Evolutionary conservation across 2,113 vertebrate species (phyloP).

Genomic region (Vimba vimba): DNA sequence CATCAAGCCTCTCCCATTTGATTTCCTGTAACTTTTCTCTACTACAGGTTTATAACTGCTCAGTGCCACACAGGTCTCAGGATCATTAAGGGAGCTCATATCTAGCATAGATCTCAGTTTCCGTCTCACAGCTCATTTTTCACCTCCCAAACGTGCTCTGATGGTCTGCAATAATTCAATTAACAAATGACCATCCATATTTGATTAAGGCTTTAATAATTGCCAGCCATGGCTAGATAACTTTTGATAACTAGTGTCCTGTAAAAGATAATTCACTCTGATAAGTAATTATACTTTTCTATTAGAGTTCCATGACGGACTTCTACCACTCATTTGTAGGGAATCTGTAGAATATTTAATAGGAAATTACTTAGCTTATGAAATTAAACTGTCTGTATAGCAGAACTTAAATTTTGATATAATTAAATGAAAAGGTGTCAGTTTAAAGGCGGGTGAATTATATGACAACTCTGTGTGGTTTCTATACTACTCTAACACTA

Average conservation of each 20-base stretch:
- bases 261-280: conserved; percentile 62
- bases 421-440: conserved; percentile 50
- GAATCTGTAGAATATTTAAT: conserved; percentile 60
- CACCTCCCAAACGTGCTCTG: conserved; percentile 49
- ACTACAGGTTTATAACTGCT: not conserved
- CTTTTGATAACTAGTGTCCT: conserved; percentile 57
- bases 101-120: conserved; percentile 26
- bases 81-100: conserved; percentile 11
- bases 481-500: not conserved
- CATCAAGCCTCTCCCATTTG: not conserved
- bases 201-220: conserved; percentile 65
- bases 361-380: conserved; percentile 52
- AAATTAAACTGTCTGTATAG: conserved; percentile 52
- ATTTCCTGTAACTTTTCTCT: not conserved
- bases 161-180: conserved; percentile 63
- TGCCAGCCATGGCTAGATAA: conserved; percentile 53
- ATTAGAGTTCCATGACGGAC: conserved; percentile 56
- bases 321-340: conserved; percentile 60
- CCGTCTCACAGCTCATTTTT: conserved; percentile 43
- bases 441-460: conserved; percentile 31
- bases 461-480: not conserved
- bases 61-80: conserved; percentile 24
- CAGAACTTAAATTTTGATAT: conserved; percentile 51
- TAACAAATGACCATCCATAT: conserved; percentile 64
- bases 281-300: conserved; percentile 58